These are phyloP conservation scores for Tetragonula clypearis DNA, from an alignment of 1,140 invertebrate species.

Conservation along the genomic window DNA sequence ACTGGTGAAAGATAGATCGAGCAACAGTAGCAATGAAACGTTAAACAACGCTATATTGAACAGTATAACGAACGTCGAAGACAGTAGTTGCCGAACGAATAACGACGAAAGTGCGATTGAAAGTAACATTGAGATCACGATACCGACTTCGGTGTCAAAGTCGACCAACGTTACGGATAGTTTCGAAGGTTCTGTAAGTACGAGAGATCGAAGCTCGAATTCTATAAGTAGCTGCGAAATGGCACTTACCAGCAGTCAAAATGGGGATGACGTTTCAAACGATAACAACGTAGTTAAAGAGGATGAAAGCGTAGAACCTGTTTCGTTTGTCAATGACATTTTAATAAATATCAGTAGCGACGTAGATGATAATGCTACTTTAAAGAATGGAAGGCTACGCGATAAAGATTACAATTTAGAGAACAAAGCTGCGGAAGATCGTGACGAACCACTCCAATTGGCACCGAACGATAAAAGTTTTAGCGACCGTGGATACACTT, in stretches of 20 bases:
- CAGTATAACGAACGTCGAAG: conserved; percentile 34
- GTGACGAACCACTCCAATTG: conserved; percentile 15
- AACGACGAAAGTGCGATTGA: conserved; percentile 56
- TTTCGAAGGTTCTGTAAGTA: conserved; percentile 63
- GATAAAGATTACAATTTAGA: conserved; percentile 10
- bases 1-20: conserved; percentile 67
- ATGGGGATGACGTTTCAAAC: conserved; percentile 74
- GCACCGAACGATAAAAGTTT: conserved; percentile 30
- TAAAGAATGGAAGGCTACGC: conserved; percentile 45
- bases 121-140: conserved; percentile 77
- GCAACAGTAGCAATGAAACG: conserved; percentile 74
- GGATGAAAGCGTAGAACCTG: conserved; percentile 53
- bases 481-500: conserved; percentile 4
- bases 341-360: conserved; percentile 37
- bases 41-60: conserved; percentile 70
- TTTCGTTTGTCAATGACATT: conserved; percentile 39
- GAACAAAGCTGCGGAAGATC: conserved; percentile 28
- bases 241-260: conserved; percentile 76
- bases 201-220: conserved; percentile 78
- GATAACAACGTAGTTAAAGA: conserved; percentile 64
- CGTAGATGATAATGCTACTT: conserved; percentile 14
- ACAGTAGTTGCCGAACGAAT: conserved; percentile 2
- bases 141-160: conserved; percentile 78
- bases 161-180: conserved; percentile 61
- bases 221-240: conserved; percentile 81